Evolutionary conservation across 2,797 vertebrate species (phyloP), one percentile per base, ranked within the genome.

Genomic region (Mastacembelus armatus): DNA sequence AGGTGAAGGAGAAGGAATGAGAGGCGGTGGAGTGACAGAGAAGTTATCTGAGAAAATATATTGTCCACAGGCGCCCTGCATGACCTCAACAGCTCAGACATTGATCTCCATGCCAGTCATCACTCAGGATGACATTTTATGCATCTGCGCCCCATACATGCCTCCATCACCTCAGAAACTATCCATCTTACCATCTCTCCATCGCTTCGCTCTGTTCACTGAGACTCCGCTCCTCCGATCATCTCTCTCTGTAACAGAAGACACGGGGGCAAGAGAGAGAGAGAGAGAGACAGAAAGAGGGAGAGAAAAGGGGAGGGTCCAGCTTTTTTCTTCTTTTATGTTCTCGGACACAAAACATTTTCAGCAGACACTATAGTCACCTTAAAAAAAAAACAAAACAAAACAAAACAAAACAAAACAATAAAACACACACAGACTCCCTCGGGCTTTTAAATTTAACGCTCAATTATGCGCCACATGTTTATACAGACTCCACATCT

Each of bases 191-290:
- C 94, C 94, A 94, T 93, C 92, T 91, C 93, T 93, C 93, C 94
- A 95, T 95, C 89, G 92, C 93, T 94, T 92, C 89, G 71, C 82
- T 89, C 81, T 91, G 83, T 93, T 94, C 92, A 95, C 92, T 91
- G 87, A 84, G 86, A 87, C 81, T 76, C 88, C 69, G 71, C 85
- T 91, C 74, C 90, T 92, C 88, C 85, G 74, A 89, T 93, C 93
- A 94, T 93, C 89, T 89, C 90, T 84, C 84, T 88, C 88, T 89
- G 84, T 54, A 74, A 86, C 85, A 84, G 14, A 83, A 85, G 57
- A 90, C 59, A 83, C 67, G 85, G 69, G 77, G 64, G 70, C 59
- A 74, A 77, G 74, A 84, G 61, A 80, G 67, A 49, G 52, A 61
- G 33, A 65, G 40, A 84, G 61, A 80, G 67, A 49, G 52, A 61